These are phyloP conservation scores for Temnopleurus reevesii DNA, from an alignment of 53 echinoderm and acorn worm genomes.

Conservation along the genomic window DNA sequence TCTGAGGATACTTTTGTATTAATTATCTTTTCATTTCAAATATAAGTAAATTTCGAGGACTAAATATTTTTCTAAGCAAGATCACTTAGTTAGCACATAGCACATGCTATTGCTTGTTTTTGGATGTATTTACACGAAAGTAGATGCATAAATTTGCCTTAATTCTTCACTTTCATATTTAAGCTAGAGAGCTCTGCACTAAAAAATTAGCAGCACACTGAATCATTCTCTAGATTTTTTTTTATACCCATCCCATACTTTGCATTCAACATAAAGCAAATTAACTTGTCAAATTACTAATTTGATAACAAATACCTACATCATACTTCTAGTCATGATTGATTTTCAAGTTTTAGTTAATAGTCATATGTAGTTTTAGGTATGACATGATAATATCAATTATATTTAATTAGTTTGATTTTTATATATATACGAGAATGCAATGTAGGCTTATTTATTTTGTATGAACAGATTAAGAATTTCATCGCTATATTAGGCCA, in stretches of 20 bases:
- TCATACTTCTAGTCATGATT: not conserved
- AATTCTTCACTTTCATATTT: not conserved
- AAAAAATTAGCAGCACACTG: not conserved
- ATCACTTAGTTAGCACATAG: not conserved
- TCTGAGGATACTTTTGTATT: too few species aligned
- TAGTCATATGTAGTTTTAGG: not conserved
- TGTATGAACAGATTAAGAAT: not conserved
- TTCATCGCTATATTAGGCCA: not conserved
- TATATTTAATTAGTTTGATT: not conserved
- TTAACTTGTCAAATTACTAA: not conserved
- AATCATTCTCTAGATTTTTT: constrained; percentile 3
- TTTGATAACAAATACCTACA: not conserved
- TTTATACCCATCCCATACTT: not conserved
- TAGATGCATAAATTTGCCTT: constrained; percentile 13
- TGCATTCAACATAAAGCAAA: not conserved
- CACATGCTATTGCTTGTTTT: not conserved
- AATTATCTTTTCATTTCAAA: too few species aligned
- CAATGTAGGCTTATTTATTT: not conserved
- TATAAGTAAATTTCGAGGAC: too few species aligned
- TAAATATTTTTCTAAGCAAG: too few species aligned
- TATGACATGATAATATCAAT: not conserved
- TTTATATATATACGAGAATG: not conserved
- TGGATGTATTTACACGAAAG: not conserved
- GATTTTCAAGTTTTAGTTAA: constrained; percentile 10
- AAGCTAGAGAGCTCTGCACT: not conserved